Evolutionary conservation across 2,113 vertebrate species (phyloP), one percentile per base, ranked within the genome.

Genomic region (Bos taurus): DNA sequence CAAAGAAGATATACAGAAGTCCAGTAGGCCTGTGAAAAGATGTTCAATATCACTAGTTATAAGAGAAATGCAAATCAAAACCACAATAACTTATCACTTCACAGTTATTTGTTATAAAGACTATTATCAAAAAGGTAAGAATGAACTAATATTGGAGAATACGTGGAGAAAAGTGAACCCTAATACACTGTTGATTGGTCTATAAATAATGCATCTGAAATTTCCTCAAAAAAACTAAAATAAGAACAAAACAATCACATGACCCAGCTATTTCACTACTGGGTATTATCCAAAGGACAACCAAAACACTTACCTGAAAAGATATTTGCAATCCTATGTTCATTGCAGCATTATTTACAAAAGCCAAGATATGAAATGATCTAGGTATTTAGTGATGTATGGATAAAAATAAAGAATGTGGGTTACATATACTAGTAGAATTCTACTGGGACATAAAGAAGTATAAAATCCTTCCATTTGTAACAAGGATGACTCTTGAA

Each of bases 121-220:
- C 71, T 26, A 7, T 77, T 77, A 43, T 77, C 5, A 43, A 43
- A 43, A 43, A 77, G 40, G 13, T 77, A 43, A 43, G 12, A 64
- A 64, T 74, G 36, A 14, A 43, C 6, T 43, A 77, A 26, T 43
- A 26, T 26, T 77, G 71, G 71, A 4, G 71, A 43, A 1, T 77
- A 25, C 0, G 6, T 13, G 71, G 71, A 43, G 40, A 77, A 43
- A 77, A 43, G 40, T 0, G 0, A 77, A 43, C 3, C 23, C 40
- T 77, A 77, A 26, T 43, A 77, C 23, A 77, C 12, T 77, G 12
- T 26, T 77, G 23, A 25, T 43, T 23, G 3, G 6, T 77, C 71
- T 77, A 14, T 77, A 77, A 77, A 43, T 77, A 25, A 11, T 43
- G 23, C 23, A 43, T 77, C 23, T 77, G 40, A 43, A 77, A 7